Evolutionary conservation across 2,888 invertebrate species (phyloP), one percentile per base, ranked within the genome.

Genomic region (Noctua janthina): DNA sequence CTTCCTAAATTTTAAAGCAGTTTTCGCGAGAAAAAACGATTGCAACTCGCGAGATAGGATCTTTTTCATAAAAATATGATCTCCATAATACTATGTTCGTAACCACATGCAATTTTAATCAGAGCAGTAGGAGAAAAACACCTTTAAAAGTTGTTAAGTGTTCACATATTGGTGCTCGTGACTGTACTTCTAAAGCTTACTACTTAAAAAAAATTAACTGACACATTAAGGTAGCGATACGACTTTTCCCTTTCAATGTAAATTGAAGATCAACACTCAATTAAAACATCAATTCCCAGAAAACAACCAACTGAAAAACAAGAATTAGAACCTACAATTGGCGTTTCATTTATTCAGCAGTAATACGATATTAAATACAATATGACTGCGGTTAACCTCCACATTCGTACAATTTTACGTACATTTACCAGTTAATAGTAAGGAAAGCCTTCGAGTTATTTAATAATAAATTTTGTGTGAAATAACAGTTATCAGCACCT

Each of bases 381-480:
- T 49, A 75, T 54, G 74, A 49, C 51, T 17, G 66, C 66, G 64
- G 35, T 70, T 67, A 51, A 49, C 39, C 39, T 20, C 46, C n/a
- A 83, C 10, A 51, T 11, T 67, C 69, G 17, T 69, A 78, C 35
- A 80, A 74, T 77, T 84, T 85, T 72, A 79, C 54, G 23, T 73
- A 72, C 46, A 78, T 54, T 72, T 43, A 76, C 68, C 0, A 13
- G 54, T 5, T 64, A 69, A 69, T 56, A 23, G 4, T 43, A 56
- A 70, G 49, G 39, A 77, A 76, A 74, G 20, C 49, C 74, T 77
- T 64, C 76, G n/a, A 56, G n/a, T 67, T 69, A 69, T 81, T 81
- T 64, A 87, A 78, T 84, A 87, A 81, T 78, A 76, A 87, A 87
- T 66, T 84, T 87, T 76, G 68, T 56, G 69, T 86, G 68, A 85